Base-by-base conservation (phyloP, 2,888 invertebrate species). In the Onchidella celtica region DNA sequence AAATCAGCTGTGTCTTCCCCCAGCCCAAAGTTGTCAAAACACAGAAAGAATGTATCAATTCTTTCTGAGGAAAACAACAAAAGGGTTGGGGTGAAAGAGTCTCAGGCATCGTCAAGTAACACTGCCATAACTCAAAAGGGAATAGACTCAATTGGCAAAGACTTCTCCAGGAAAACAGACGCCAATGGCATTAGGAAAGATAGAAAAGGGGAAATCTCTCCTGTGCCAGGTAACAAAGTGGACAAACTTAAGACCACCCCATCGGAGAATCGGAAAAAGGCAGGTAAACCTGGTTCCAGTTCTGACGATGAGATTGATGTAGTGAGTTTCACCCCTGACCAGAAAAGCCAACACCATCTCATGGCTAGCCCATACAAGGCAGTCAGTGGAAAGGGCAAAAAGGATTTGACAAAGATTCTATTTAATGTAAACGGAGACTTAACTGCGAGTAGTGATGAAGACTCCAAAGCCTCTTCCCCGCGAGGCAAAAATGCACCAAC, bases 221-320 rank as follows among this genome's bases (percentile, higher is more conserved):
- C 61, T 29, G 63, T 34, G 4, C 3, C 47, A 6, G 11, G 21
- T 21, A 27, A 2, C 3, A 63, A 63, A 14, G 3, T 24, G 14
- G 63, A 61, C 11, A 27, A 24, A 21, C 21, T 38, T 9, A 61
- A 75, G 63, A 38, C 29, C 27, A n/a, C 38, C 27, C 32, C 74
- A 17, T 17, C 40, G 1, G 11, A n/a, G 0, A n/a, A 2, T 6
- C 27, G 40, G 47, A 17, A 24, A 11, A 61, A 27, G 17, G 3
- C 38, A 14, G n/a, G 14, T 9, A 29, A 38, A 21, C 40, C 78
- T 21, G 69, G 68, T 1, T 78, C 78, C 47, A 84, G 83, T n/a
- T 70, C 73, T 32, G 81, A 84, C 61, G 78, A 75, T 70, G 83
- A 84, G 59, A 79, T 84, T 66, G 83, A 84, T 61, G 83, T 84